These are phyloP conservation scores for Pelobates fuscus DNA, from an alignment of 2,113 vertebrate genomes.

Conservation along the genomic window DNA sequence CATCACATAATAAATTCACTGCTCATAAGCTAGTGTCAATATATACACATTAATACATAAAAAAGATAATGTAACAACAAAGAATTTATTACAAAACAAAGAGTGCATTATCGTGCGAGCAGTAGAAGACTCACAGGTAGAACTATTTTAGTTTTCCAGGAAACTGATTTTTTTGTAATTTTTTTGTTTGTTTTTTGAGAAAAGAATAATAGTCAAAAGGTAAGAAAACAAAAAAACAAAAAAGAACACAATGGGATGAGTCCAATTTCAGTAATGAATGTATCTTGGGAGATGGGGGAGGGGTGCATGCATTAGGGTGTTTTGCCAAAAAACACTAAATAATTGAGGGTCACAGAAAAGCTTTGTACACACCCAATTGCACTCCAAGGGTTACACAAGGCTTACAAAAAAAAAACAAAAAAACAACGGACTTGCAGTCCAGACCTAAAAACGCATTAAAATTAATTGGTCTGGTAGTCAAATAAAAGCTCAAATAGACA, in stretches of 20 bases:
- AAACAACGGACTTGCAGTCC: not conserved
- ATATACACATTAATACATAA: constrained; percentile 38
- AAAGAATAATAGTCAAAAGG: too few relatives aligned
- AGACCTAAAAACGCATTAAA: too few relatives aligned
- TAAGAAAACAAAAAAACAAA: too few relatives aligned
- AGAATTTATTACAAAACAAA: constrained; percentile 13
- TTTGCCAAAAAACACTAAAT: too few relatives aligned
- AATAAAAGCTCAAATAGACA: too few relatives aligned
- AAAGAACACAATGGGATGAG: too few relatives aligned
- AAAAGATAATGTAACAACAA: constrained; percentile 43
- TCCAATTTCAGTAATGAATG: too few relatives aligned
- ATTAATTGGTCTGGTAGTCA: not conserved
- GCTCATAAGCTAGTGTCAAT: constrained; percentile 20
- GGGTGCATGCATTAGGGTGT: too few relatives aligned
- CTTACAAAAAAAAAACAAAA: constrained; percentile 3
- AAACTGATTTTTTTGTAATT: constrained; percentile 13
- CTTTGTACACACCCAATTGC: not conserved
- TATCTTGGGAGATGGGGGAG: too few relatives aligned
- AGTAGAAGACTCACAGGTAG: constrained; percentile 10
- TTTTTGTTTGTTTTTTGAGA: not conserved
- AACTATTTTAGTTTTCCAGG: constrained; percentile 13
- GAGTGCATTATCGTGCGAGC: constrained; percentile 31
- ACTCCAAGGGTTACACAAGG: too few relatives aligned
- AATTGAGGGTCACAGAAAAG: too few relatives aligned
- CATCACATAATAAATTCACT: not conserved